Evolutionary conservation across 64 coral and sea anemone genomes (phyloP).

Genomic region (Pocillopora damicornis): DNA sequence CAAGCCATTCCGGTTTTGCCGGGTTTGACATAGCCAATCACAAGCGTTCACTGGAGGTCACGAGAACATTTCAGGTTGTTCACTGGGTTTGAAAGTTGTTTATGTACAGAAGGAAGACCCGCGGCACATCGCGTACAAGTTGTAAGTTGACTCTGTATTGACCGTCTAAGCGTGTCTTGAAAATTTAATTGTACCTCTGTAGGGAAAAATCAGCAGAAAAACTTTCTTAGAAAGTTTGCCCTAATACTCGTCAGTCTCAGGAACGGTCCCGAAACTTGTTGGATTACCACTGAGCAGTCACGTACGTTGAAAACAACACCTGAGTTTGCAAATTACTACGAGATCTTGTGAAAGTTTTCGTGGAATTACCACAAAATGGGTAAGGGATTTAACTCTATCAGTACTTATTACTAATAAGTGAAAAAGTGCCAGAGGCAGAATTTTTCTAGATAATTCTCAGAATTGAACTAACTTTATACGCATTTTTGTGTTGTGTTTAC

Average conservation of each 20-base stretch:
- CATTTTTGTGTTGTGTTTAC: neutral
- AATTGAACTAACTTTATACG: neutral
- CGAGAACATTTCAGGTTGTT: slow-evolving; percentile 15
- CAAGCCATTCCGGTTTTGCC: slow-evolving; percentile 29
- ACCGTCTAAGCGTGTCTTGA: neutral
- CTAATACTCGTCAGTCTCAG: neutral
- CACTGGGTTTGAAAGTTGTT: slow-evolving; percentile 28
- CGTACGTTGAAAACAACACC: neutral
- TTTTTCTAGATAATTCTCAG: neutral
- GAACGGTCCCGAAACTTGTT: neutral
- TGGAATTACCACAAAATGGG: neutral
- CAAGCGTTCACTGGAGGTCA: neutral
- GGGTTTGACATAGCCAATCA: slow-evolving; percentile 29
- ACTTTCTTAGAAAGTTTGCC: neutral
- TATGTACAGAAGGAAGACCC: neutral
- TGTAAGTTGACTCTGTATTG: neutral
- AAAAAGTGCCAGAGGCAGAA: neutral
- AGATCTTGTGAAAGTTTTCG: neutral
- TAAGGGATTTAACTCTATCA: neutral
- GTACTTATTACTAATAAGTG: neutral
- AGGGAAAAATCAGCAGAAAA: neutral
- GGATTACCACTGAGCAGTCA: neutral
- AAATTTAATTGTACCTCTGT: neutral
- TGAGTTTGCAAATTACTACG: neutral
- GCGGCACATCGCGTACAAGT: neutral